Conservation (phyloP, 2,797 vertebrate genomes). For the Aplochiton taeniatus region DNA sequence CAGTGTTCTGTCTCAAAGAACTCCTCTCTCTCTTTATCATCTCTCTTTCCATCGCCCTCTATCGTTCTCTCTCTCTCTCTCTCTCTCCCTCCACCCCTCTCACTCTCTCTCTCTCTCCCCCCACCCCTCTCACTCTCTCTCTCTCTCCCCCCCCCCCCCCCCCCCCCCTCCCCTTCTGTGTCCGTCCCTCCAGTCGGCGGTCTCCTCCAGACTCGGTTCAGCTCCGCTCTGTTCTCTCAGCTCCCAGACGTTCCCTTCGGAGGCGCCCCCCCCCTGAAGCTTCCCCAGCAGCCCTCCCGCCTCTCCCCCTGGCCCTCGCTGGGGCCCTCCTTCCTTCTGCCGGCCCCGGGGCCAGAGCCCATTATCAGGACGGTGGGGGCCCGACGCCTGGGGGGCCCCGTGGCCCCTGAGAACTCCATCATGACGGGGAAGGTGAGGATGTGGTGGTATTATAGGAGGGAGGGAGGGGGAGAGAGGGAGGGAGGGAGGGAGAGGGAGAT, state of each 20-base stretch:
- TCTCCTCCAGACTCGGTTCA: slow-evolving; percentile 83
- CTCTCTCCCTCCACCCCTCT: background rate
- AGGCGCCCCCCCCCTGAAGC: slow-evolving; percentile 50
- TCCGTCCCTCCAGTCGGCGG: slow-evolving; percentile 72
- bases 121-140: accelerated
- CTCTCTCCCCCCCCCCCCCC: background rate
- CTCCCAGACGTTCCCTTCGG: slow-evolving; percentile 56
- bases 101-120: accelerated
- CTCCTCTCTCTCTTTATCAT: too few relatives aligned
- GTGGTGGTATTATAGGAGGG: background rate
- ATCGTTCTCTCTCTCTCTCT: background rate
- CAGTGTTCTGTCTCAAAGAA: too few relatives aligned
- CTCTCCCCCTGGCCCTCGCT: slow-evolving; percentile 64
- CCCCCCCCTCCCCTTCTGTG: too few relatives aligned
- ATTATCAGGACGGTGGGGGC: slow-evolving; percentile 81
- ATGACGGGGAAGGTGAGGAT: slow-evolving; percentile 70
- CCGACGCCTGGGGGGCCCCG: slow-evolving; percentile 74
- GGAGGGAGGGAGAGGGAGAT: too few relatives aligned
- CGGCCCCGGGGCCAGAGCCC: slow-evolving; percentile 69
- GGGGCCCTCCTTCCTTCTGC: slow-evolving; percentile 67
- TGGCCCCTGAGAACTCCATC: slow-evolving; percentile 78
- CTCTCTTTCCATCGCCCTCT: too few relatives aligned
- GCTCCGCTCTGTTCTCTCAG: slow-evolving; percentile 62
- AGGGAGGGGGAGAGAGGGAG: too few relatives aligned
- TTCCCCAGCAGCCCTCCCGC: slow-evolving; percentile 26